These are phyloP conservation scores for Spodoptera littoralis DNA, from an alignment of 2,888 invertebrate genomes.

Conservation along the genomic window DNA sequence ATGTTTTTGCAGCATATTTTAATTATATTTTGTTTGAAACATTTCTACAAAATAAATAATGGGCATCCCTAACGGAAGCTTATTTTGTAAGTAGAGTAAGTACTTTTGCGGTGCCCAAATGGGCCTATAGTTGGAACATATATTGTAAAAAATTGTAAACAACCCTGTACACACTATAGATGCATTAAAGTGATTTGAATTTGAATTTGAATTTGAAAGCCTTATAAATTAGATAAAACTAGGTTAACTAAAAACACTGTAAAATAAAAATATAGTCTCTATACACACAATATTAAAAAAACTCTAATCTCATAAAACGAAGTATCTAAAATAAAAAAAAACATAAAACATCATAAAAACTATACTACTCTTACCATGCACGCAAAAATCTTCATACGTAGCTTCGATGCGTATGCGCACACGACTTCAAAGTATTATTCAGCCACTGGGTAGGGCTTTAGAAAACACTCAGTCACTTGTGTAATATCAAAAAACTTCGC, in stretches of 20 bases:
- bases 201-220: no score
- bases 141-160: no score
- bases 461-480: slow-evolving; percentile 62
- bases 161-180: no score
- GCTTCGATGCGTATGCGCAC: slow-evolving; percentile 72
- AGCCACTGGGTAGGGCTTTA: slow-evolving; percentile 93
- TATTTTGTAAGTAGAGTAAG: no score
- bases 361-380: slow-evolving; percentile 82
- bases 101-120: no score
- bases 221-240: no score
- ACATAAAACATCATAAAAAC: slow-evolving; percentile 30
- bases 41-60: no score
- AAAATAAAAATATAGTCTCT: slow-evolving; percentile 10
- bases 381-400: slow-evolving; percentile 54
- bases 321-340: slow-evolving; percentile 10
- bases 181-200: no score
- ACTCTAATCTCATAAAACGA: background rate
- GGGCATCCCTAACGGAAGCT: no score
- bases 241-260: background rate
- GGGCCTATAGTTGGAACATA: no score
- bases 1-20: no score
- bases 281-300: background rate
- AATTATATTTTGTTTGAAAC: no score
- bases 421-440: slow-evolving; percentile 96
- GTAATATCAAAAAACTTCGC: background rate